Evolutionary conservation across 2,888 invertebrate species (phyloP).

Genomic region (Cheilosia soror): DNA sequence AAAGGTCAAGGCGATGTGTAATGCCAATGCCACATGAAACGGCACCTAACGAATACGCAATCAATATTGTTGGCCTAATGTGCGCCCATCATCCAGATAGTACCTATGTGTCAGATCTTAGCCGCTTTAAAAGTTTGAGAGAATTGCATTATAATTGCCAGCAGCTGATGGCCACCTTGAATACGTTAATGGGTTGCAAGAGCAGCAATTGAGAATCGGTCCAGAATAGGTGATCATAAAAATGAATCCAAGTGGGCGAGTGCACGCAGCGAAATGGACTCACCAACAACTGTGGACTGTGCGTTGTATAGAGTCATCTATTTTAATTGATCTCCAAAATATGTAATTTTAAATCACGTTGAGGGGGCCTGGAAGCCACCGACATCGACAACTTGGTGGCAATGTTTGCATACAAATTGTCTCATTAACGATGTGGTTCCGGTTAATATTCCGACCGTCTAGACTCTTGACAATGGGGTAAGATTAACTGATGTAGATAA

Average conservation of each 20-base stretch:
- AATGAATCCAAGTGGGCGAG: conserved; percentile 12
- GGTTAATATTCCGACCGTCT: background rate
- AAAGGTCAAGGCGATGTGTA: conserved; percentile 23
- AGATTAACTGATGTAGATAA: too few species aligned
- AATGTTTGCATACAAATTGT: conserved; percentile 48
- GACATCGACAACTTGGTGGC: background rate
- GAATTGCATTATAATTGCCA: conserved; percentile 53
- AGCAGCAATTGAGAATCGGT: background rate
- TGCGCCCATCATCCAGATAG: background rate
- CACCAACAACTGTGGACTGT: background rate
- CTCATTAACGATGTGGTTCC: conserved; percentile 12
- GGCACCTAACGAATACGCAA: conserved; percentile 25
- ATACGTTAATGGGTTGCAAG: background rate
- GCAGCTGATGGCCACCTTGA: conserved; percentile 38
- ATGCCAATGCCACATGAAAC: background rate
- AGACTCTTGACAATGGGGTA: background rate
- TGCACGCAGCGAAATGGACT: background rate
- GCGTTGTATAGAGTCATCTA: conserved; percentile 2
- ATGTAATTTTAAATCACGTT: background rate
- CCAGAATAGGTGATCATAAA: conserved; percentile 6
- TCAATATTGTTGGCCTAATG: conserved; percentile 3
- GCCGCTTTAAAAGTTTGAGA: conserved; percentile 17
- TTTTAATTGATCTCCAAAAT: conserved; percentile 17
- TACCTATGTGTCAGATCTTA: background rate
- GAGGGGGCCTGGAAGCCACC: background rate